Evolutionary conservation across 2,888 invertebrate genomes (phyloP).

Genomic region (Protophormia terraenovae): DNA sequence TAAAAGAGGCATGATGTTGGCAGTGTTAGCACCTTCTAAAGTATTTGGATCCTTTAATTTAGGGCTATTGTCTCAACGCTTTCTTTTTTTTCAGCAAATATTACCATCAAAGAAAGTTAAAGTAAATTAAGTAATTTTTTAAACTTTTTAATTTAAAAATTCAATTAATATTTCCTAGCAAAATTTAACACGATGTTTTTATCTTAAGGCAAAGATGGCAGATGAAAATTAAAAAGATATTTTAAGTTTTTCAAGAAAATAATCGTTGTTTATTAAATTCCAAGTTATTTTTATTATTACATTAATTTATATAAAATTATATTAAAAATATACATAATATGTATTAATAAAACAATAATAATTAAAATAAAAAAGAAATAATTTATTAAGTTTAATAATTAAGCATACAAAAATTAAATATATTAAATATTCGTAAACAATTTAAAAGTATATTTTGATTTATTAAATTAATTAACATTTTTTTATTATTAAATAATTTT

Average conservation of each 20-base stretch:
- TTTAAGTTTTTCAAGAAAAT: too few species aligned
- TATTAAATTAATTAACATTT: background rate
- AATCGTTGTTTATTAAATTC: background rate
- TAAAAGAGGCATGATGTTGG: too few species aligned
- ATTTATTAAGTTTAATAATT: conserved; percentile 5
- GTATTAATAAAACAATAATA: conserved; percentile 8
- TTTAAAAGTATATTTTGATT: background rate
- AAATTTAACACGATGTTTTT: background rate
- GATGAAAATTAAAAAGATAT: too few species aligned
- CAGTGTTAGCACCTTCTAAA: too few species aligned
- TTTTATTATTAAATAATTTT: background rate
- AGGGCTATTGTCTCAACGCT: too few species aligned
- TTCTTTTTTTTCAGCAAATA: too few species aligned
- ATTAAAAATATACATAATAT: conserved; percentile 15
- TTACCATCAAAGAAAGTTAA: too few species aligned
- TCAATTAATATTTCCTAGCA: too few species aligned
- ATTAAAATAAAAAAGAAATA: conserved; percentile 12
- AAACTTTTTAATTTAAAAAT: too few species aligned
- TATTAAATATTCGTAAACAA: background rate
- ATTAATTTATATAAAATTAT: background rate
- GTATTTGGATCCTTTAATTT: too few species aligned
- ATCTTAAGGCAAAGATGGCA: background rate
- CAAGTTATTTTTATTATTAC: background rate
- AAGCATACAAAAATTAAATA: background rate
- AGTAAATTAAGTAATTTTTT: too few species aligned